Evolutionary conservation across 2,113 vertebrate genomes (phyloP).

Genomic region (Donacobius atricapilla): DNA sequence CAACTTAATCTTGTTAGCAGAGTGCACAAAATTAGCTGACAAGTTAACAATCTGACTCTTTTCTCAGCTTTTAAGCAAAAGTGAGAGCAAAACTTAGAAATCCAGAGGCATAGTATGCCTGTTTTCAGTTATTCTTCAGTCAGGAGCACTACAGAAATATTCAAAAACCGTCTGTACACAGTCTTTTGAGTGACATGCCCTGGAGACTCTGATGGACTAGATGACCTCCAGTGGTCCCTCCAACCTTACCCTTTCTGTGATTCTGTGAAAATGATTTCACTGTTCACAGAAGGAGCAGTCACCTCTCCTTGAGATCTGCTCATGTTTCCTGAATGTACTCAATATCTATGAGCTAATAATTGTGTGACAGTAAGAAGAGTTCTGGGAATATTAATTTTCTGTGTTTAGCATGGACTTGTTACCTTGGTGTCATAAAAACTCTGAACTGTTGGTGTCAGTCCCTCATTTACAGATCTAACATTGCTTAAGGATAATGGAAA

Average conservation of each 20-base stretch:
- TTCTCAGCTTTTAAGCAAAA: not conserved
- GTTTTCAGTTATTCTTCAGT: not conserved
- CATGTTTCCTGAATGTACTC: not conserved
- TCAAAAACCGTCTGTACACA: not conserved
- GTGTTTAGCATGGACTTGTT: not conserved
- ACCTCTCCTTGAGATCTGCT: not conserved
- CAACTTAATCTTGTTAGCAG: not conserved
- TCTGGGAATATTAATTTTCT: not conserved
- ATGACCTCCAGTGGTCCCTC: not conserved
- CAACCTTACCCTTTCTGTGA: not conserved
- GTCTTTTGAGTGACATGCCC: not conserved
- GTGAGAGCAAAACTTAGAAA: not conserved
- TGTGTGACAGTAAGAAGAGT: not conserved
- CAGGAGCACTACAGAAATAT: not conserved
- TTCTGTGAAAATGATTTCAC: not conserved
- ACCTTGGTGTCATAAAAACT: not conserved
- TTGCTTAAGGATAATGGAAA: slow-evolving; percentile 58
- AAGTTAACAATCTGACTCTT: not conserved
- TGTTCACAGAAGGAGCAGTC: not conserved
- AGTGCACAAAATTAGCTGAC: not conserved
- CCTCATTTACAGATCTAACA: slow-evolving; percentile 46
- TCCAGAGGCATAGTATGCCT: not conserved
- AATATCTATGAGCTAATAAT: not conserved
- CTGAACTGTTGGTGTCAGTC: slow-evolving; percentile 13
- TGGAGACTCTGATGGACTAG: not conserved